A percentile compares a stretch with the other conserved stretches of the same genome.
These are phyloP conservation scores for Ellobium chinense DNA, from an alignment of 2,888 invertebrate genomes.

Conservation along the genomic window DNA sequence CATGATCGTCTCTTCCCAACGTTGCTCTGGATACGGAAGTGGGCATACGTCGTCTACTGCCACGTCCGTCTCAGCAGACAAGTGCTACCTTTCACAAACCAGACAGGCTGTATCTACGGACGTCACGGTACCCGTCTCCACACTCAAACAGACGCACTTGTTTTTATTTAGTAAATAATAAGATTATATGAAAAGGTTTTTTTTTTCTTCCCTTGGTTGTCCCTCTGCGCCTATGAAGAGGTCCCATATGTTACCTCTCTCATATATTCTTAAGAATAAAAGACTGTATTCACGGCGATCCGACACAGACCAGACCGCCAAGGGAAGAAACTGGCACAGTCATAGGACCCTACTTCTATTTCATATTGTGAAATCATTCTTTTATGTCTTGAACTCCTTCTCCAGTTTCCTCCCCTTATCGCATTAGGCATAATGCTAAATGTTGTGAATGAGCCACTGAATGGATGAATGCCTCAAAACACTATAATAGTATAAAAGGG, in stretches of 20 bases:
- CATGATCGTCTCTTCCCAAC: not conserved
- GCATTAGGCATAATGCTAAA: not conserved
- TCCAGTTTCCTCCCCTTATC: constrained; percentile 2
- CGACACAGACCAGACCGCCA: not conserved
- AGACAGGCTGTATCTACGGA: not conserved
- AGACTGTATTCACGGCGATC: not conserved
- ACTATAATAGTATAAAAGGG: not conserved
- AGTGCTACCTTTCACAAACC: not conserved
- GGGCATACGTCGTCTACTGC: not conserved
- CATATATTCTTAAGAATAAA: constrained; percentile 1
- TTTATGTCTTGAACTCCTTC: not conserved
- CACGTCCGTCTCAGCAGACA: not conserved
- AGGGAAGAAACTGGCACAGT: not conserved
- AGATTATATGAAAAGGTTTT: not conserved
- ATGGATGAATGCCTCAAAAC: not conserved
- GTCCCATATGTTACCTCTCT: constrained; percentile 25
- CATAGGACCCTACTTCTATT: not conserved
- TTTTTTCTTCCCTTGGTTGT: not conserved
- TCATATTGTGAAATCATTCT: not conserved
- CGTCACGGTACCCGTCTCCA: not conserved
- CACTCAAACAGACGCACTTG: not conserved
- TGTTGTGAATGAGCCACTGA: not conserved
- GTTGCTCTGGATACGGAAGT: constrained; percentile 1
- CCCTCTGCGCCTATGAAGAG: not conserved
- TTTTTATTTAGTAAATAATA: constrained; percentile 1